Evolutionary conservation across 2,113 vertebrate genomes (phyloP), one percentile per base, ranked within the genome.

Genomic region (Mesoclemmys tuberculata): DNA sequence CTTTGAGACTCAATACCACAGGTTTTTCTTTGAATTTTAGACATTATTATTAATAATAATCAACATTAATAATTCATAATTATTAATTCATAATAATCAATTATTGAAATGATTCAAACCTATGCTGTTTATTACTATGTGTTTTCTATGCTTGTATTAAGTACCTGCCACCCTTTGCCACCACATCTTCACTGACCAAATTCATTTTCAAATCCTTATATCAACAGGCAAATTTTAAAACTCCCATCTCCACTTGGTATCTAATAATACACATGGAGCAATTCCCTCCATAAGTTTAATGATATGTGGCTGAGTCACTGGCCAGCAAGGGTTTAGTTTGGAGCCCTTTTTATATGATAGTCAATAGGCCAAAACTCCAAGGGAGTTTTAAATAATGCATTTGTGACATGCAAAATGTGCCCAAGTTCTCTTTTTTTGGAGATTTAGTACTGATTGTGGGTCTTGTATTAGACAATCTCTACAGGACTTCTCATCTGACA

Each of bases 401-500:
- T 75, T 58, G 27, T 38, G 41, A 75, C 14, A 41, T 35, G 29
- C 55, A 55, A n/a, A 91, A 89, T 90, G 81, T 61, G 75, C 51
- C 44, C 12, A 6, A 48, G 79, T 41, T 22, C 44, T 84, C 64
- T 55, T 44, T 75, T 87, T 44, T 75, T 89, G 77, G 12, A 38
- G 11, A 3, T 55, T 90, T 54, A 38, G 0, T 81, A 44, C 85
- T 85, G 82, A 75, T 55, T 64, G 46, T 78, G 26, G n/a, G 13
- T 27, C 9, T 83, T 64, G 85, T 1, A 0, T 2, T 94, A 82
- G 48, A 31, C 46, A 78, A 26, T 44, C 41, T 48, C 0, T 0
- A 51, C 84, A 89, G 77, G 74, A 88, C 88, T 35, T 94, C 90
- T 82, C 80, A 84, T 55, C 77, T 49, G 31, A 49, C 51, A 49